Conservation (phyloP, 1,140 invertebrate genomes). For the Oscheius sp. region DNA sequence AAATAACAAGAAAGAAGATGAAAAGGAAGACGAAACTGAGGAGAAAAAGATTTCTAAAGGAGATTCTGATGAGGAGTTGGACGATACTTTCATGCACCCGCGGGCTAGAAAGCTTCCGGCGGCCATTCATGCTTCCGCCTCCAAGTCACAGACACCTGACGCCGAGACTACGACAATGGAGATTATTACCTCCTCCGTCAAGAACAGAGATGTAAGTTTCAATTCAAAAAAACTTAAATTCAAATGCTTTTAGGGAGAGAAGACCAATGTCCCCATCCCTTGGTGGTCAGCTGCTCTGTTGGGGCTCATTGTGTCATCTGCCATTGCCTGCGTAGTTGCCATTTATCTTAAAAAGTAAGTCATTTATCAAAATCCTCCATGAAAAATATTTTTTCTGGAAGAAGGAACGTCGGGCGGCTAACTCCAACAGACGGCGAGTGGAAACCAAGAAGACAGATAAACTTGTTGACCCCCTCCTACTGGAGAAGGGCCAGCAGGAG, state of each 20-base stretch:
- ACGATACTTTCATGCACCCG: not conserved
- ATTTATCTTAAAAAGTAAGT: not conserved
- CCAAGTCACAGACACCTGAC: not conserved
- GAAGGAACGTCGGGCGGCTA: not conserved
- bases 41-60: slow-evolving; percentile 9
- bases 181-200: not conserved
- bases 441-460: slow-evolving; percentile 1
- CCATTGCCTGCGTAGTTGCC: not conserved
- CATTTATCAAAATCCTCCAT: no score
- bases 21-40: not conserved
- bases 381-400: not conserved
- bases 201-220: not conserved
- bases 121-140: not conserved
- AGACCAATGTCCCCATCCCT: not conserved
- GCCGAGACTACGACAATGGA: not conserved
- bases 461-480: not conserved
- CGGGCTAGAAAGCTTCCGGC: slow-evolving; percentile 6
- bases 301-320: not conserved
- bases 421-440: not conserved
- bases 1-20: slow-evolving; percentile 12
- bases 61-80: not conserved
- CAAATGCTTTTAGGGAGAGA: not conserved
- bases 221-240: not conserved
- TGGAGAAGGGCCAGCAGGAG: not conserved
- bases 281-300: not conserved